phyloP scores from a whole-genome alignment of 2,113 vertebrate genomes.

The Nothobranchius kuhntae region DNA sequence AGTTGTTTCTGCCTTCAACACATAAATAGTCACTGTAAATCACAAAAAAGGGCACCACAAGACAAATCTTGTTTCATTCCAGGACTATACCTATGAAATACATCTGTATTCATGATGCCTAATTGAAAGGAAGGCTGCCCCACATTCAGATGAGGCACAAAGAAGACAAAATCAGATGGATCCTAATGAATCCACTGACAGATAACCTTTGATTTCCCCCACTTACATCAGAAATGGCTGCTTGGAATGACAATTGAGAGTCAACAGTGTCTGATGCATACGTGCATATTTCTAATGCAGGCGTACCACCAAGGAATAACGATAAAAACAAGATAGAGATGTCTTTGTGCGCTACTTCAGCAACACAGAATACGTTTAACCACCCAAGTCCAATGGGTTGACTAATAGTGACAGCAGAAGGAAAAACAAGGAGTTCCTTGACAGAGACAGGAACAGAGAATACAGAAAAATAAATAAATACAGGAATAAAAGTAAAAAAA shows the following conservation, averaged over 20 bases:
- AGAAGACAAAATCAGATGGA: slow-evolving; percentile 64
- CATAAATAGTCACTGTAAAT: slow-evolving; percentile 6
- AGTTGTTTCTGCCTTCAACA: slow-evolving; percentile 4
- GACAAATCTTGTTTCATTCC: slow-evolving; percentile 35
- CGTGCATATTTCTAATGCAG: neutral
- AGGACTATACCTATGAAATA: slow-evolving; percentile 23
- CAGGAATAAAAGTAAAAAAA: neutral
- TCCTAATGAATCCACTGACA: slow-evolving; percentile 57
- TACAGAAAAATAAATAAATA: neutral
- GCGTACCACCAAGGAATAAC: slow-evolving; percentile 6
- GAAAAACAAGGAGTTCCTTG: neutral
- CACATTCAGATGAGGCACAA: slow-evolving; percentile 57
- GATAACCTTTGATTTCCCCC: slow-evolving; percentile 74
- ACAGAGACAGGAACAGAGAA: slow-evolving; percentile 13
- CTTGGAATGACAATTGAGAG: slow-evolving; percentile 68
- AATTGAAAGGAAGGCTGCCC: slow-evolving; percentile 68
- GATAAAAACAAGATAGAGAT: slow-evolving; percentile 16
- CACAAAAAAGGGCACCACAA: slow-evolving; percentile 16
- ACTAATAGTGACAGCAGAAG: slow-evolving; percentile 21
- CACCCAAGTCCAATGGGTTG: slow-evolving; percentile 14
- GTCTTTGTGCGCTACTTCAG: slow-evolving; percentile 5
- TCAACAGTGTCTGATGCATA: slow-evolving; percentile 59
- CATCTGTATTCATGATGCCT: slow-evolving; percentile 60
- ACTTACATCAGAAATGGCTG: slow-evolving; percentile 67
- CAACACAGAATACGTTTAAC: slow-evolving; percentile 1